Percentiles rank a stretch among this genome's conserved stretches.
Conservation (phyloP, 2,888 invertebrate species). For the Hipparchia semele region DNA sequence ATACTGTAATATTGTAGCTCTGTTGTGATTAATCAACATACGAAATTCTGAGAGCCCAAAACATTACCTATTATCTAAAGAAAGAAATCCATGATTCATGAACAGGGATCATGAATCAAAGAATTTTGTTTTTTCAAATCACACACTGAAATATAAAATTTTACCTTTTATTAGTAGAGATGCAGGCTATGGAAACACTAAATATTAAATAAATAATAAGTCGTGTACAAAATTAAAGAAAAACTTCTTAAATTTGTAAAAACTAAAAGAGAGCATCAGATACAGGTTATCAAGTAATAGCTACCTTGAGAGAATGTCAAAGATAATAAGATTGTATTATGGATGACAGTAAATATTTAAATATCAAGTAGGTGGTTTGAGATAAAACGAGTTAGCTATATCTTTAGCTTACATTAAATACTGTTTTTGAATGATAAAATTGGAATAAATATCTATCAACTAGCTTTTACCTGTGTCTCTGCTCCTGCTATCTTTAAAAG, state of each 20-base stretch:
- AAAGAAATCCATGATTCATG: too few relatives aligned
- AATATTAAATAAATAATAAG: not conserved
- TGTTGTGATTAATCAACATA: too few relatives aligned
- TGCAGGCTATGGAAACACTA: not conserved
- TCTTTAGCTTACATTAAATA: too few relatives aligned
- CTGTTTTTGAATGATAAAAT: too few relatives aligned
- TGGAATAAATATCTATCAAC: too few relatives aligned
- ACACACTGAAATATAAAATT: not conserved
- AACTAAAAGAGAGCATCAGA: conserved; percentile 5
- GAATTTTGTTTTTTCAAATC: not conserved
- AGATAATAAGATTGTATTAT: conserved; percentile 19
- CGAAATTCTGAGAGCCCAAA: too few relatives aligned
- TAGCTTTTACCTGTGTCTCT: too few relatives aligned
- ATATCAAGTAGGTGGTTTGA: not conserved
- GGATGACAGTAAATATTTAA: conserved; percentile 15
- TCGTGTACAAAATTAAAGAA: not conserved
- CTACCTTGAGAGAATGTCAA: conserved; percentile 30
- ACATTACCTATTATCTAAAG: too few relatives aligned
- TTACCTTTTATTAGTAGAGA: not conserved
- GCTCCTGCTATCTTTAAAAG: too few relatives aligned
- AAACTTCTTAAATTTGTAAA: not conserved
- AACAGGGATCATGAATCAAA: too few relatives aligned
- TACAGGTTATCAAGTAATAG: conserved; percentile 19
- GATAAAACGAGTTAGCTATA: not conserved
- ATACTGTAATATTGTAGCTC: too few relatives aligned